Evolutionary conservation across 1,140 invertebrate species (phyloP).

Genomic region (Drosophila nasuta): DNA sequence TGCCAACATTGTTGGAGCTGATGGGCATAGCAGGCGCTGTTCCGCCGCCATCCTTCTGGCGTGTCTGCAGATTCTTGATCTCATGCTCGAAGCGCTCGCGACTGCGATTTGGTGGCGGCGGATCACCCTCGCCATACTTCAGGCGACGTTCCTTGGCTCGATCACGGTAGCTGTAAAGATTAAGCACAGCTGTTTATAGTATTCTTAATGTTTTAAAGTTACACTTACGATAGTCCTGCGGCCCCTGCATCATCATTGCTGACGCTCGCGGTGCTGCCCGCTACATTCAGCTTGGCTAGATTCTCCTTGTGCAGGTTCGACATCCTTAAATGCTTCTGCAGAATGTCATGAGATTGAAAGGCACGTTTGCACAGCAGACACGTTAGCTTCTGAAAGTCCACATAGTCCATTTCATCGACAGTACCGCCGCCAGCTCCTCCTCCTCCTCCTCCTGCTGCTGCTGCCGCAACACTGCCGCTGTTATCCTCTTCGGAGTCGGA

Average conservation of each 20-base stretch:
- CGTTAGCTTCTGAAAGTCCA: conserved; percentile 95
- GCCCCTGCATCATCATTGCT: conserved; percentile 35
- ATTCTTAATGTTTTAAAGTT: too few relatives aligned
- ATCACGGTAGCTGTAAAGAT: conserved; percentile 92
- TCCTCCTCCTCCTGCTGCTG: conserved; percentile 71
- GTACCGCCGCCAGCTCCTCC: conserved; percentile 84
- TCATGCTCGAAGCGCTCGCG: conserved; percentile 89
- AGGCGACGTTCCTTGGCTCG: conserved; percentile 97
- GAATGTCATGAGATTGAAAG: conserved; percentile 94
- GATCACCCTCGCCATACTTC: conserved; percentile 95
- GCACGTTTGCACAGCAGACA: conserved; percentile 98
- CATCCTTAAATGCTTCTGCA: conserved; percentile 96
- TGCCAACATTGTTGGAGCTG: conserved; percentile 95
- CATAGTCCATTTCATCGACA: conserved; percentile 87
- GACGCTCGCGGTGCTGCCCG: background rate
- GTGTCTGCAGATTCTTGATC: conserved; percentile 66
- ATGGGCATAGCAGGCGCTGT: conserved; percentile 87
- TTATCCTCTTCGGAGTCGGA: conserved; percentile 84
- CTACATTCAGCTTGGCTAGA: conserved; percentile 85
- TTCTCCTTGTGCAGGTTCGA: conserved; percentile 99
- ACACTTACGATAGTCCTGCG: conserved; percentile 54
- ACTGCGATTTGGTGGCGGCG: conserved; percentile 90
- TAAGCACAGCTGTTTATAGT: background rate
- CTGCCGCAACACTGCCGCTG: conserved; percentile 70
- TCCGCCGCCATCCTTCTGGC: conserved; percentile 55